Conservation (phyloP, 1,140 invertebrate species). For the Monochamus saltuarius region DNA sequence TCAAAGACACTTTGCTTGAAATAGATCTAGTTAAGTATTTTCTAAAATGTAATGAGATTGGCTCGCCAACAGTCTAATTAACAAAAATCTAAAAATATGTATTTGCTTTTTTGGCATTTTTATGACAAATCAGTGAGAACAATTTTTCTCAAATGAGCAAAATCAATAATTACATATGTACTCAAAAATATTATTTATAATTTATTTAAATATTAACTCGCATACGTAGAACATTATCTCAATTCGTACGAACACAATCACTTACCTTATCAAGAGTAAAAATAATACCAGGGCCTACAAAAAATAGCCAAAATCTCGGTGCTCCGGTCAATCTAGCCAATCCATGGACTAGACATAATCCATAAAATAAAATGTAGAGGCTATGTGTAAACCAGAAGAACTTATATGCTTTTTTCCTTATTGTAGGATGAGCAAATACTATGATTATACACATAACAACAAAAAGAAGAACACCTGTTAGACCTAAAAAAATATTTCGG, state of each 20-base stretch:
- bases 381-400: conserved; percentile 98
- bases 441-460: conserved; percentile 95
- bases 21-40: too few relatives aligned
- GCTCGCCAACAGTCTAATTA: too few relatives aligned
- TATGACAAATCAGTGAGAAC: too few relatives aligned
- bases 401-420: conserved; percentile 91
- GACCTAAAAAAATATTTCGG: conserved; percentile 63
- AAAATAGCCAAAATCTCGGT: conserved; percentile 94
- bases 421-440: conserved; percentile 93
- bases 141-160: too few relatives aligned
- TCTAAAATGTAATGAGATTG: too few relatives aligned
- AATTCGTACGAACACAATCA: background rate
- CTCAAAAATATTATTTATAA: too few relatives aligned
- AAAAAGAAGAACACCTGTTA: conserved; percentile 93
- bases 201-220: too few relatives aligned
- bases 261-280: conserved; percentile 87
- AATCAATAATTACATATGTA: too few relatives aligned
- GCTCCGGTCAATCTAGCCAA: conserved; percentile 91
- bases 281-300: conserved; percentile 87
- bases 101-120: too few relatives aligned
- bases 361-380: conserved; percentile 88
- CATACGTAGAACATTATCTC: too few relatives aligned
- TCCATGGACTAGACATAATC: conserved; percentile 90
- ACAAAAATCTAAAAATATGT: too few relatives aligned
- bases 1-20: too few relatives aligned